Base-by-base conservation (phyloP, 2,113 vertebrate species). In the Pomatorhinus ruficollis region DNA sequence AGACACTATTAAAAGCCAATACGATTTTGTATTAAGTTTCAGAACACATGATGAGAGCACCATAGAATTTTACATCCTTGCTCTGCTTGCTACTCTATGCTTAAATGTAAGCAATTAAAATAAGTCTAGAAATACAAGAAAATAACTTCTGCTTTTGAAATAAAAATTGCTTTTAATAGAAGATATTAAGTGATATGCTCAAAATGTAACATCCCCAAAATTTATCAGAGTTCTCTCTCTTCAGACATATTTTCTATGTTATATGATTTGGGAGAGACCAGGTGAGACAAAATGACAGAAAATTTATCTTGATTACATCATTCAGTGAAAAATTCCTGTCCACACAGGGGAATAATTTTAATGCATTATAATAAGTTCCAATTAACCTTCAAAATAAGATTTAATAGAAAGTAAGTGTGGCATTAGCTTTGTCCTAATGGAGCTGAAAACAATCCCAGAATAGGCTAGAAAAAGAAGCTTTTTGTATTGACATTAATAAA, bases 371-470 rank as follows among this genome's bases (percentile, higher is more conserved):
- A 16, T 83, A 91, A 87, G 27, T 93, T 89, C 75, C 70, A 91
- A 85, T 90, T 95, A 90, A 91, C 40, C 65, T 91, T 94, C 74
- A 94, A 91, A 91, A 83, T 74, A 90, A 69, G 42, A 80, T 74
- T 87, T 77, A 74, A 76, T 25, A 94, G 70, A 85, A 93, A 91
- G 33, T n/a, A 85, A 82, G 56, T 15, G n/a, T 64, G 63, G 31
- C 59, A 70, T 83, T 87, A 76, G 7, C 33, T 80, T 83, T 83
- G 59, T 76, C 50, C 39, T 83, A 65, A 65, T 35, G 14, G 59
- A 82, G 13, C 42, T 83, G 66, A 89, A 95, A 94, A 72, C 37
- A 89, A 66, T 23, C 59, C 14, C 81, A 90, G 70, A 87, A 61
- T 1, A 23, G n/a, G 65, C 44, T 35, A 84, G 81, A 90, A 87